Base-by-base conservation (phyloP, 2,113 vertebrate genomes). In the Oryzias javanicus region DNA sequence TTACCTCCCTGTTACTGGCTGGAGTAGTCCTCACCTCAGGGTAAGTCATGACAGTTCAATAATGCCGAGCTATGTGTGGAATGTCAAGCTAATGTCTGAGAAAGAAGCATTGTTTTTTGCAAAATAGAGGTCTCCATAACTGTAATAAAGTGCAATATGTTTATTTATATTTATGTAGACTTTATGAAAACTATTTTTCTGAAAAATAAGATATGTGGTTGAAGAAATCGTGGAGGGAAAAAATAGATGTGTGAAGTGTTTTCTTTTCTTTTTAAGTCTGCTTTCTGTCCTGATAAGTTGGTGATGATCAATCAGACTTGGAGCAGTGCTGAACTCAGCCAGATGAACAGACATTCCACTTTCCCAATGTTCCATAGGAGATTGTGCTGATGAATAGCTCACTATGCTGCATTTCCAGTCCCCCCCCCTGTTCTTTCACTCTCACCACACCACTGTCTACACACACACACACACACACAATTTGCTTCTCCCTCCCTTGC, bases 41-140 rank as follows among this genome's bases (percentile, higher is more conserved):
- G 85, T 79, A 58, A 85, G 86, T 83, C 72, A 80, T 86, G 90
- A 91, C 90, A 91, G 87, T 89, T 92, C 89, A 92, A 90, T 92
- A 90, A 90, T 85, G 80, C 84, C 65, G 83, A 88, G 88, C 79
- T 91, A 91, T 92, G 88, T 86, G 65, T 88, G 88, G 92, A 92
- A 93, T 93, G 90, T 89, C 76, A 83, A 82, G 75, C 77, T 86
- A 88, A 85, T 82, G 77, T 82, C 72, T 80, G 59, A 79, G 86
- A 77, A 76, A 82, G 79, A 79, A 60, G 69, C 67, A 77, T 72
- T 3, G 8, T 62, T 66, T 67, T 61, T 66, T 73, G 55, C 50
- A 63, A 87, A 85, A 73, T 48, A 48, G 48, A 69, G 50, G 8
- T 56, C 80, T 78, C 64, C 53, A 40, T 68, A 25, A 68, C 35